Base-by-base conservation (phyloP, 2,888 invertebrate species). In the Mechanitis messenoides region DNA sequence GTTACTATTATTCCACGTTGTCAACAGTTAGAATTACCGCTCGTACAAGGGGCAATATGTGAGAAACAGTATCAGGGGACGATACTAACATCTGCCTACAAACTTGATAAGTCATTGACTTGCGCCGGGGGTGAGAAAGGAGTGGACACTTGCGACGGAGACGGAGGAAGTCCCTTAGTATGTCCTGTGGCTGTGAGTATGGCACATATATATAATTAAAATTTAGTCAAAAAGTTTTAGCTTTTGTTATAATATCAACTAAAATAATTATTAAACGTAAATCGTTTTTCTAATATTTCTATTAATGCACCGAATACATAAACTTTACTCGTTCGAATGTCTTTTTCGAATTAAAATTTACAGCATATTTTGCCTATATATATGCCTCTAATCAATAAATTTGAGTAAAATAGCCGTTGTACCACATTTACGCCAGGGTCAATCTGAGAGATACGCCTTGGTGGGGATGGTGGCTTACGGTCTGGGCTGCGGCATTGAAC, bases 121-220 rank as follows among this genome's bases (percentile, higher is more conserved):
- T 95, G 95, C 72, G 95, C 94, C 1, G 94, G 94, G 3, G 94
- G 94, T 7, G 92, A 93, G 73, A 73, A 78, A 4, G 92, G 91
- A n/a, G 92, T 91, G 67, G 94, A 94, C 68, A 93, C 93, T 0
- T 94, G 94, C 82, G 91, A 91, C 72, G 92, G 86, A 20, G 95
- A 95, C 74, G 94, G 94, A 0, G 95, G 95, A 12, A 92, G 93
- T 63, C 94, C 94, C 0, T 80, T 95, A 42, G 93, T 94, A 2
- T 95, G 94, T 67, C 92, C 93, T 1, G 76, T 92, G 46, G 80
- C 78, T 28, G 87, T 71, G 54, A 64, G 63, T 60, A 45, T 2
- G 6, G 31, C 2, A 20, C 20, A 20, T 20, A 20, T 20, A 20
- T 20, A 20, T 20, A 20, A 20, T 20, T 20, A 20, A 20, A 20